These are phyloP conservation scores for Watsonalla cultraria DNA, from an alignment of 2,888 invertebrate genomes.

Conservation along the genomic window DNA sequence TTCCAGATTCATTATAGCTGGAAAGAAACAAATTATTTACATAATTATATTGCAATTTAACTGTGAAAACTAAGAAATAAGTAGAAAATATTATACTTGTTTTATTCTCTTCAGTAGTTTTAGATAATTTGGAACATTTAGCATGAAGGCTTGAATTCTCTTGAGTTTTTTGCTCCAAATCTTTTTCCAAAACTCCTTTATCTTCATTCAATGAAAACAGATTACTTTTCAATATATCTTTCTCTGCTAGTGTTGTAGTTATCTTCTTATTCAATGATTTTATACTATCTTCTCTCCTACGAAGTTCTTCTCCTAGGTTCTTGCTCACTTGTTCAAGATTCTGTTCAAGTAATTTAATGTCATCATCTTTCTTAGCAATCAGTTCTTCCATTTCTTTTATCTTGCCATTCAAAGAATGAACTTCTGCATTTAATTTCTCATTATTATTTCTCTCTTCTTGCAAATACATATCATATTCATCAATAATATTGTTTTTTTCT, in stretches of 20 bases:
- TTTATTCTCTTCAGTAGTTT: constrained; percentile 26
- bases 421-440: constrained; percentile 20
- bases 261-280: constrained; percentile 22
- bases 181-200: constrained; percentile 25
- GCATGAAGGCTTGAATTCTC: constrained; percentile 24
- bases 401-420: constrained; percentile 24
- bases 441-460: constrained; percentile 27
- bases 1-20: constrained; percentile 34
- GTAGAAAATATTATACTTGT: constrained; percentile 18
- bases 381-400: constrained; percentile 20
- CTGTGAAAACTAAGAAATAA: background rate
- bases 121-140: constrained; percentile 21
- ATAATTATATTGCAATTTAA: background rate
- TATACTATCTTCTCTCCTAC: constrained; percentile 21
- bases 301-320: constrained; percentile 22
- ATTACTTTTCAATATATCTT: constrained; percentile 20
- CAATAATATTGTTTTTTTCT: constrained; percentile 34
- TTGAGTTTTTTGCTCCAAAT: constrained; percentile 23
- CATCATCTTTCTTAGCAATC: constrained; percentile 22
- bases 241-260: constrained; percentile 18
- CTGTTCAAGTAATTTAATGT: constrained; percentile 21
- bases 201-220: constrained; percentile 22
- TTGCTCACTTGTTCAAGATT: constrained; percentile 20
- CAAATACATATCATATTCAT: constrained; percentile 28
- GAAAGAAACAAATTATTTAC: constrained; percentile 12